Evolutionary conservation across 2,888 invertebrate genomes (phyloP), one percentile per base, ranked within the genome.

Genomic region (Brachynemurus nebulosus): DNA sequence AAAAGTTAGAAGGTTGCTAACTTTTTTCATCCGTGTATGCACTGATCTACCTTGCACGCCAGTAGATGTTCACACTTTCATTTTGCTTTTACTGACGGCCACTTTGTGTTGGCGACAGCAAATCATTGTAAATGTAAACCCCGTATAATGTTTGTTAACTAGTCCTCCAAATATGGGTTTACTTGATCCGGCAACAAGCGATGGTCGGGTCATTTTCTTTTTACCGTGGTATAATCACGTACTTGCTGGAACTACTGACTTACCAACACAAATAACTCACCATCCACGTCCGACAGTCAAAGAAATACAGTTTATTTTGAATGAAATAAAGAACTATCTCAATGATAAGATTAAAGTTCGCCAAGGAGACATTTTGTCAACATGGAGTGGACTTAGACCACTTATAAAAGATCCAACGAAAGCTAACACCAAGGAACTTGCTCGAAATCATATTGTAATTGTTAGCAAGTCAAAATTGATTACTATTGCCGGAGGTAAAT

Each of bases 401-500:
- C 72, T 98, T 6, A 97, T 99, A 4, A 84, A 88, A 1, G 97
- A 99, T 66, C 98, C 97, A 4, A 96, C 95, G 65, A 96, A 96
- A 66, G 80, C 79, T 2, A 89, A 96, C 67, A 98, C 98, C 5
- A 93, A 97, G 67, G 93, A 95, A 0, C 72, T 99, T 48, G 98
- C 98, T 6, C 76, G 98, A 48, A 99, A 99, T 69, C 98, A 99
- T 68, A 91, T 99, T 57, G 93, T 98, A 42, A 95, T 98, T 64
- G 89, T 96, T 9, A 89, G 91, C 46, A 71, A 78, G 2, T 78
- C 85, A 27, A 89, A 91, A 44, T 76, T 99, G 46, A 78, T 99
- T 46, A 99, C 98, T 43, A 95, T 98, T 60, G 98, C 98, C 40
- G 98, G 97, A 48, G 98, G 98, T 47, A 99, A 99, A 68, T 98